Conservation (phyloP, 2,113 vertebrate genomes). For the Oncorhynchus nerka region DNA sequence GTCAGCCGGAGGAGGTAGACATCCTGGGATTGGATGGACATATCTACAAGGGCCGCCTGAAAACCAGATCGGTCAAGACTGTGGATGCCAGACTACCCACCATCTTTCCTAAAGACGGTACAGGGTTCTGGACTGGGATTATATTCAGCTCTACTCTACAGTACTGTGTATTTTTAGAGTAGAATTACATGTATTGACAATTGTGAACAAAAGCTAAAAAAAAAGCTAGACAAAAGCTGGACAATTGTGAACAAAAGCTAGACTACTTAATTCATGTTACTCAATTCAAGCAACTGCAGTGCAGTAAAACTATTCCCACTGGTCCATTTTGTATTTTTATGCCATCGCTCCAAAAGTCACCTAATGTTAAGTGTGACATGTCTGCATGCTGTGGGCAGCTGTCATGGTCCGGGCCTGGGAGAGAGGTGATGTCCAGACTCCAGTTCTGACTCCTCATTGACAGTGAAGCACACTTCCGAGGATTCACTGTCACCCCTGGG, state of each 20-base stretch:
- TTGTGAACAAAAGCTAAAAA: too few species aligned
- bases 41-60: conserved; percentile 78
- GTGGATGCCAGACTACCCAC: conserved; percentile 59
- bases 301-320: not conserved
- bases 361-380: not conserved
- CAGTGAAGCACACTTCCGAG: not conserved
- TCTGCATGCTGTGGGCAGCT: not conserved
- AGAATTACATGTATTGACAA: too few species aligned
- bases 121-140: conserved; percentile 1
- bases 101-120: conserved; percentile 68
- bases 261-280: not conserved
- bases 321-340: not conserved
- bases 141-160: not conserved
- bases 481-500: not conserved
- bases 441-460: not conserved
- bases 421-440: too few species aligned
- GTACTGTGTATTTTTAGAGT: too few species aligned
- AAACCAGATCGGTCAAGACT: conserved; percentile 27
- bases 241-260: too few species aligned
- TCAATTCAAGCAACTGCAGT: too few species aligned
- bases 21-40: conserved; percentile 76
- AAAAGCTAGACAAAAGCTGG: too few species aligned
- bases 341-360: not conserved
- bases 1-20: conserved; percentile 64
- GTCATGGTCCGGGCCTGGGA: too few species aligned